Percentiles rank a stretch among this genome's conserved stretches.
phyloP scores from a whole-genome alignment of 37 sponge, comb jelly and placozoan species.

The Spongilla lacustris region DNA sequence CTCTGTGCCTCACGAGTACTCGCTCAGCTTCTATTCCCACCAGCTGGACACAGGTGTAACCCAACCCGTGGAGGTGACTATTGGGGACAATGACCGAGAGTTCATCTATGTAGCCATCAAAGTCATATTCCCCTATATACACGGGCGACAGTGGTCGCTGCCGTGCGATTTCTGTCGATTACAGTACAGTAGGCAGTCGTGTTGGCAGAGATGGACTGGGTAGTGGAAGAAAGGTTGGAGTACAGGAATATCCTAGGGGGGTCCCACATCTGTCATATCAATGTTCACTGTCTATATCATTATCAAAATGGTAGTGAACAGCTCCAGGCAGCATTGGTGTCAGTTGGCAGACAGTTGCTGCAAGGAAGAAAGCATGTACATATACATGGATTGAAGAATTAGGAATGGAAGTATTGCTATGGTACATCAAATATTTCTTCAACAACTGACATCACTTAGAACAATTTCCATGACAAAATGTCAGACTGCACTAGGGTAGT shows the following conservation, averaged over 20 bases:
- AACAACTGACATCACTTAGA: neutral
- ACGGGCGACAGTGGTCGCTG: conserved; percentile 25
- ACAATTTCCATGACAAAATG: conserved; percentile 9
- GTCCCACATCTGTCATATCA: too few relatives aligned
- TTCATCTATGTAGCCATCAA: conserved; percentile 75
- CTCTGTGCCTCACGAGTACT: conserved; percentile 20
- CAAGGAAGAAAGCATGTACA: neutral
- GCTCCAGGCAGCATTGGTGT: conserved; percentile 48
- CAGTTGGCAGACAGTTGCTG: conserved; percentile 57
- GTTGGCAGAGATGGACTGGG: conserved; percentile 3
- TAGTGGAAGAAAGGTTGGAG: neutral
- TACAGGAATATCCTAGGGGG: conserved; percentile 59
- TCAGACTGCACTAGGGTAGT: neutral
- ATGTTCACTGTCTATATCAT: too few relatives aligned
- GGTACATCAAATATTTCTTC: neutral
- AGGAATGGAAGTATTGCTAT: neutral
- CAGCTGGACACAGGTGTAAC: conserved; percentile 9
- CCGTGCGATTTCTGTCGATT: conserved; percentile 60
- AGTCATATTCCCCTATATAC: conserved; percentile 69
- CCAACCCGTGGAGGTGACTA: conserved; percentile 18
- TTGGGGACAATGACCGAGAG: conserved; percentile 44
- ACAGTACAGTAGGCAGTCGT: neutral
- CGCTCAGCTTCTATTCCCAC: conserved; percentile 39
- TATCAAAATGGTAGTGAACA: neutral
- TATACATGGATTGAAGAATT: neutral